Evolutionary conservation across 2,113 vertebrate species (phyloP), one percentile per base, ranked within the genome.

Genomic region (Chamaetylas fuelleborni): DNA sequence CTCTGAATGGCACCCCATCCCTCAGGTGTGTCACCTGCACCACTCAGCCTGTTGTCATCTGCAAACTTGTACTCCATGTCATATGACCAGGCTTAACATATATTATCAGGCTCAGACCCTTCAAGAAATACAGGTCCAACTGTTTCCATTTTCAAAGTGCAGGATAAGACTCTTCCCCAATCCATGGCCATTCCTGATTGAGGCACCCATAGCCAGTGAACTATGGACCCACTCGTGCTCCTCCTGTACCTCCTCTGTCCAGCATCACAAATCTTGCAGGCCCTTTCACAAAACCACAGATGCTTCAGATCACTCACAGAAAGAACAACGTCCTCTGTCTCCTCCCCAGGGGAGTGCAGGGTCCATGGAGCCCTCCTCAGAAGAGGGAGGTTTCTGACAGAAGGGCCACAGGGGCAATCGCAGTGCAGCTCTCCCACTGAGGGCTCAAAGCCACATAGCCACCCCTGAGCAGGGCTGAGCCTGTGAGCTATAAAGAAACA

Each of bases 161-260:
- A 62, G 34, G 11, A 54, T 40, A 33, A 96, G 33, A 58, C 43
- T 6, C 7, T 34, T 66, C 61, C 54, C 73, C 50, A 64, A 53
- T 8, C n/a, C 3, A 1, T 5, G 11, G 25, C 57, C 23, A 34
- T 29, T 77, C 24, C 64, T 31, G 28, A 23, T 51, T 0, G 0
- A 77, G 33, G 25, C 19, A 62, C 38, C 17, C 26, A 72, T 0
- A 62, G 43, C 11, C 40, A 65, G 48, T 2, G 4, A 78, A 22
- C 20, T 57, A 17, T 0, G 2, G 34, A 24, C 48, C 38, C 28
- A n/a, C 14, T 58, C 2, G 0, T 19, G 34, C 12, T 79, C 25
- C 54, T 42, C 29, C 29, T 1, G 0, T 25, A 82, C 24, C 45
- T 45, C 42, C 9, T 70, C 31, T 9, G 14, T 15, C 12, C 28